Conservation (phyloP, 1,140 invertebrate species). For the Achatina immaculata region DNA sequence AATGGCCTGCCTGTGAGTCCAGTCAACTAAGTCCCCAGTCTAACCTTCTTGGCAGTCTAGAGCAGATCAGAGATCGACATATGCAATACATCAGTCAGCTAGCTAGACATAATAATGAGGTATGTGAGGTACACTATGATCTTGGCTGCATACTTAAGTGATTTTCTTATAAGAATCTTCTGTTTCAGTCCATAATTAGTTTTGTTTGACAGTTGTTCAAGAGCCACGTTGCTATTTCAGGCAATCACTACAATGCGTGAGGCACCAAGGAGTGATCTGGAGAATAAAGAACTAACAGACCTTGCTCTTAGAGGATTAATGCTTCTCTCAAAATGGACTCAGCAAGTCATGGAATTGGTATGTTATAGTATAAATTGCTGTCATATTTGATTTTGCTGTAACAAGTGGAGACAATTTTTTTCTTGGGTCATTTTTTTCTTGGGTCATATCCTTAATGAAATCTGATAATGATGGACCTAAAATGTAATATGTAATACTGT, state of each 20-base stretch:
- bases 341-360: conserved; percentile 93
- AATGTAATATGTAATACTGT: too few species aligned
- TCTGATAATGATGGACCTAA: too few species aligned
- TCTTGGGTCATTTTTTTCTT: background rate
- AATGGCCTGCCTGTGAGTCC: conserved; percentile 86
- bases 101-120: conserved; percentile 94
- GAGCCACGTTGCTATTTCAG: too few species aligned
- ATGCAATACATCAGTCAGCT: conserved; percentile 98
- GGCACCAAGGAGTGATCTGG: conserved; percentile 86
- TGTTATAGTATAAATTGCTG: conserved; percentile 39
- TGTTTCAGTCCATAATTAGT: background rate
- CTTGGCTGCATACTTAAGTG: too few species aligned
- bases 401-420: background rate
- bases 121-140: too few species aligned
- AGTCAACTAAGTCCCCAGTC: conserved; percentile 84
- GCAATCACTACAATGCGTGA: conserved; percentile 73
- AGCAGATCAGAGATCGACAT: conserved; percentile 95
- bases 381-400: background rate
- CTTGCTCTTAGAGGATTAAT: conserved; percentile 92
- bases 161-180: too few species aligned
- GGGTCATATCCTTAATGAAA: too few species aligned
- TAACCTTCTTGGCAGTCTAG: conserved; percentile 95
- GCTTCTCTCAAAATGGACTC: conserved; percentile 95
- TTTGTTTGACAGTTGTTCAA: background rate
- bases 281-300: conserved; percentile 94